Base-by-base conservation (phyloP, 2,888 invertebrate genomes). In the Oconnorella tubifera region DNA sequence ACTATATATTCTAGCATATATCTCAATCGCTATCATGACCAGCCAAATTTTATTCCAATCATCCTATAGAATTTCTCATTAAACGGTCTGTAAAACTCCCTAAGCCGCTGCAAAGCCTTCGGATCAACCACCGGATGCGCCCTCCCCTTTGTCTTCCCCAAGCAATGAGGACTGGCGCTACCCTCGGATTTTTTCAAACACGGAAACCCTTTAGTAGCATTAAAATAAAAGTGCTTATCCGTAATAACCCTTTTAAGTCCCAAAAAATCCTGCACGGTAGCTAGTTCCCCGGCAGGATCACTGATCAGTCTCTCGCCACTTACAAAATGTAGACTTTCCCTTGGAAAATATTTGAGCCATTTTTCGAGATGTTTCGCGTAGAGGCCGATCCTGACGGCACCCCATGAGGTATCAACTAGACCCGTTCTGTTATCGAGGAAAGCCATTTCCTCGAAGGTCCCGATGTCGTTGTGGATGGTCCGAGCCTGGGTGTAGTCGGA, bases 401-500 rank as follows among this genome's bases (percentile, higher is more conserved):
- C 82, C 70, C 83, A 84, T 10, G 50, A 48, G 27, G 60, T 75
- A 68, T 85, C 82, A 1, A 85, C 80, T 23, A 76, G 69, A 1
- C 82, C 82, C 1, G 75, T 77, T 19, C 73, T 68, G 2, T 73
- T 67, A 50, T 78, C 74, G 58, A 84, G 77, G 53, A 63, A 48
- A 3, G 79, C 83, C 59, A 81, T 74, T 19, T 78, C 73, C 65
- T 83, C 81, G 60, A 84, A 82, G 6, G 76, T 68, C 3, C 78
- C 66, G 33, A 58, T 48, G 25, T 57, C 27, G 2, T 25, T 48
- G 19, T 65, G 56, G 32, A 63, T 65, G 74, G 90, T 90, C 70
- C 90, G 87, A 74, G 95, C 85, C 83, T 96, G 96, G 25, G 95
- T 91, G 84, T 95, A 97, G 86, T 98, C 98, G n/a, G 96, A 97